Evolutionary conservation across 1,140 invertebrate genomes (phyloP).

Genomic region (Drosophila gunungcola): DNA sequence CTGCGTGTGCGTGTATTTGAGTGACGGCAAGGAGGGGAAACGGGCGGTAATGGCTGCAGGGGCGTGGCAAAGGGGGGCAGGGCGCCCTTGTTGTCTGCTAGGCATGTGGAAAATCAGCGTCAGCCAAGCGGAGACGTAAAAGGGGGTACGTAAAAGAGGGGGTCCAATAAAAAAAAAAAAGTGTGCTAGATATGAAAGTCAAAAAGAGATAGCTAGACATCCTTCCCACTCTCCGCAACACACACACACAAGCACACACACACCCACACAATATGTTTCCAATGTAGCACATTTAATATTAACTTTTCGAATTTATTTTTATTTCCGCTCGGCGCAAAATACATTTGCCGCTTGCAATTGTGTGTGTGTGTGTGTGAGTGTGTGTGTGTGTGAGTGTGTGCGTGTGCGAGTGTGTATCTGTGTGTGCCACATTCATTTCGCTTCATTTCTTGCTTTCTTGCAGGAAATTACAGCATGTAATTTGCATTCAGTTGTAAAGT

Average conservation of each 20-base stretch:
- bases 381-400: constrained; percentile 19
- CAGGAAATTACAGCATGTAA: constrained; percentile 83
- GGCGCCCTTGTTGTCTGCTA: constrained; percentile 68
- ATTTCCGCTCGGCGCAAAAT: constrained; percentile 76
- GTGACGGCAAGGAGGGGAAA: background rate
- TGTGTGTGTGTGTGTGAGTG: constrained; percentile 7
- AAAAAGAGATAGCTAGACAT: too few relatives aligned
- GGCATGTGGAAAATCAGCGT: constrained; percentile 79
- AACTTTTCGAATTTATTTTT: constrained; percentile 83
- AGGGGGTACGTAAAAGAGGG: background rate
- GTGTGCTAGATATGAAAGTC: background rate
- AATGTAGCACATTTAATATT: constrained; percentile 83
- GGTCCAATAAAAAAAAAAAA: background rate
- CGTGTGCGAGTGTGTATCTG: constrained; percentile 34
- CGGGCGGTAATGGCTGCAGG: constrained; percentile 20
- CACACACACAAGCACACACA: background rate
- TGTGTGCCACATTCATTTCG: constrained; percentile 79
- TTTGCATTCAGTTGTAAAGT: constrained; percentile 83
- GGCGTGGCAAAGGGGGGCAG: constrained; percentile 3
- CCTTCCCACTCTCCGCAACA: background rate
- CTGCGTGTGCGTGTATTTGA: constrained; percentile 18
- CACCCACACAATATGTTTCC: constrained; percentile 69
- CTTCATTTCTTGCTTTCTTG: constrained; percentile 82
- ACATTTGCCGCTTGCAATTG: constrained; percentile 16
- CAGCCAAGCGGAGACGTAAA: constrained; percentile 51